Evolutionary conservation across 2,797 vertebrate species (phyloP).

Genomic region (Trichosurus vulpecula): DNA sequence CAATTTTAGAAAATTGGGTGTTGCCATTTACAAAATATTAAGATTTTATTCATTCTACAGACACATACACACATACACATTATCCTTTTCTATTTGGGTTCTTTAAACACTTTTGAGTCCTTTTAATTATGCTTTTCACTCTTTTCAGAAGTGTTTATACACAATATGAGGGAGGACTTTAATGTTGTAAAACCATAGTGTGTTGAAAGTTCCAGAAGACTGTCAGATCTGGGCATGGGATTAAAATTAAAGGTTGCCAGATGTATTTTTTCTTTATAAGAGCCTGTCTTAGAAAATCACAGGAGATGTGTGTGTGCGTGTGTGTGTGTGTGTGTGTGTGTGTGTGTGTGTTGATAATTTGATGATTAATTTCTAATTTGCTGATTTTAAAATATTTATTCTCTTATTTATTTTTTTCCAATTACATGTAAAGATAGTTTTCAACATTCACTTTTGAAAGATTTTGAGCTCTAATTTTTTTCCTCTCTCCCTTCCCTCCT

Average conservation of each 20-base stretch:
- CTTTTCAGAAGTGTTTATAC: background rate
- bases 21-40: background rate
- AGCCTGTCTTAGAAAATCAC: background rate
- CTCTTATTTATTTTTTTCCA: no score
- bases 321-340: no score
- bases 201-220: background rate
- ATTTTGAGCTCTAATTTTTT: no score
- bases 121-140: background rate
- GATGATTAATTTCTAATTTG: background rate
- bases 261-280: constrained; percentile 26
- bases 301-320: background rate
- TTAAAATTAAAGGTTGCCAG: constrained; percentile 9
- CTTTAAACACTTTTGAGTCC: constrained; percentile 1
- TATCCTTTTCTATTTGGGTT: background rate
- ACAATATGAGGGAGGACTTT: background rate
- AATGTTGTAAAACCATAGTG: background rate
- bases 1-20: background rate
- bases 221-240: background rate
- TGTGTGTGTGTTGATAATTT: background rate
- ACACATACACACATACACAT: background rate
- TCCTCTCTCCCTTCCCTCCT: no score
- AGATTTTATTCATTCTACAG: background rate
- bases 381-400: no score
- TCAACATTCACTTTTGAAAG: no score
- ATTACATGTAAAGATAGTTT: no score